A percentile compares a stretch with the other conserved stretches of the same genome.
Evolutionary conservation across 1,140 invertebrate genomes (phyloP).

Genomic region (Zaprionus lachaisei): DNA sequence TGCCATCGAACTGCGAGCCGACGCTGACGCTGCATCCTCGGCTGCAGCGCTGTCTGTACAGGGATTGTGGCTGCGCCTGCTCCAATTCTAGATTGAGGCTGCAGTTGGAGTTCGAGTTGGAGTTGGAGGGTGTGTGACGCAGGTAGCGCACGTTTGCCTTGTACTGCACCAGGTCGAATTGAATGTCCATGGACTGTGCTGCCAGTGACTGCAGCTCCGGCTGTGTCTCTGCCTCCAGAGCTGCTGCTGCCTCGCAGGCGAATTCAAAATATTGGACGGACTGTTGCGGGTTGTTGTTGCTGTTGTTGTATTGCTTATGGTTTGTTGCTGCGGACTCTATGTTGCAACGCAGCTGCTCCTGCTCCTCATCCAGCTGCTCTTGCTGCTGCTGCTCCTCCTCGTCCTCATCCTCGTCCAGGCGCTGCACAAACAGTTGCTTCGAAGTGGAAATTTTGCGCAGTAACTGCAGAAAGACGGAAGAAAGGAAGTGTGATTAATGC

Average conservation of each 20-base stretch:
- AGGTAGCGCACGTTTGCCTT: conserved; percentile 75
- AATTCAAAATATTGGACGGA: conserved; percentile 46
- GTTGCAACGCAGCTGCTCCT: conserved; percentile 29
- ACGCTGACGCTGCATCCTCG: conserved; percentile 63
- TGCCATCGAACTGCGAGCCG: conserved; percentile 71
- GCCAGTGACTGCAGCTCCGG: conserved; percentile 33
- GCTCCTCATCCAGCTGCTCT: conserved; percentile 10
- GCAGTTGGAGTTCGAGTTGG: conserved; percentile 63
- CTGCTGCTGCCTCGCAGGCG: conserved; percentile 34
- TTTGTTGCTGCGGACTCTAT: conserved; percentile 10
- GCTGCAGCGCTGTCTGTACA: conserved; percentile 11
- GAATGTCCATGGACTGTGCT: conserved; percentile 34
- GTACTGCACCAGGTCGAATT: conserved; percentile 76
- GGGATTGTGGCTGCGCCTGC: conserved; percentile 10
- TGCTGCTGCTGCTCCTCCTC: conserved; percentile 36
- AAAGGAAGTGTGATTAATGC: conserved; percentile 19
- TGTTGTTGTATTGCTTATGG: conserved; percentile 49
- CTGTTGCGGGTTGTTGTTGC: conserved; percentile 19
- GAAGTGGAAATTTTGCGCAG: conserved; percentile 77
- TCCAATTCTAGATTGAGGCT: conserved; percentile 62
- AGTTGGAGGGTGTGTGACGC: conserved; percentile 76
- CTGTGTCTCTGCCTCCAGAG: conserved; percentile 14
- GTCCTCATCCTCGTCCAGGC: conserved; percentile 69
- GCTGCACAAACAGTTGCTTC: conserved; percentile 73
- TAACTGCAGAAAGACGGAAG: conserved; percentile 53